Conservation (phyloP, 2,888 invertebrate species). For the Sclerodermus sp. region DNA sequence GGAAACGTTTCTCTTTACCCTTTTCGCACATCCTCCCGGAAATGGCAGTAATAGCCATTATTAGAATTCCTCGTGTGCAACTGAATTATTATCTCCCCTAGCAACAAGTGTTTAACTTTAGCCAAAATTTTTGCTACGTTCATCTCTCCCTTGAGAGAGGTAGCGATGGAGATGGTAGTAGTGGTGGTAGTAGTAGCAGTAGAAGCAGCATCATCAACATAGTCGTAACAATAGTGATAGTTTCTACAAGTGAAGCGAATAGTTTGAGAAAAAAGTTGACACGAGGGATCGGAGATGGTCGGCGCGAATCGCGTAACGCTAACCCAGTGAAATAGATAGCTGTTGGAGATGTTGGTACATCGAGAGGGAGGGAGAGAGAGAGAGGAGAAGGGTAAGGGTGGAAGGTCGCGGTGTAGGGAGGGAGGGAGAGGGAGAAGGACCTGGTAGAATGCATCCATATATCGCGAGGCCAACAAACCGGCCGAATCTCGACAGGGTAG, state of each 20-base stretch:
- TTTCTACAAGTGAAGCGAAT: no score
- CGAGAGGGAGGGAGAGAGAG: constrained; percentile 9
- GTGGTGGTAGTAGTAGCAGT: background rate
- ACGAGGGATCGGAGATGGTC: constrained; percentile 16
- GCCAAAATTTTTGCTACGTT: background rate
- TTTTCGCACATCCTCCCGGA: constrained; percentile 15
- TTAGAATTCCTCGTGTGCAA: constrained; percentile 9
- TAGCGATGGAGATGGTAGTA: background rate
- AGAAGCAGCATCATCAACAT: background rate
- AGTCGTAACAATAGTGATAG: no score
- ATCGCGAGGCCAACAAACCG: constrained; percentile 51
- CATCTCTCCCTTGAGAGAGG: no score
- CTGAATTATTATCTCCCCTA: constrained; percentile 23
- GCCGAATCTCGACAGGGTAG: constrained; percentile 50
- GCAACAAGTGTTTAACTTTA: constrained; percentile 26
- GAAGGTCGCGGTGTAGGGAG: constrained; percentile 58
- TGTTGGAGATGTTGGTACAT: constrained; percentile 11
- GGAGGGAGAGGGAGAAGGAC: constrained; percentile 11
- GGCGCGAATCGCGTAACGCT: constrained; percentile 37
- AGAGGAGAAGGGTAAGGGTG: background rate
- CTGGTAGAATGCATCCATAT: constrained; percentile 45
- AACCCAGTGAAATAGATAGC: constrained; percentile 53
- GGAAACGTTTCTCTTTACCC: constrained; percentile 5
- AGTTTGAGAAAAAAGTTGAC: no score
- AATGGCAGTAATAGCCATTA: constrained; percentile 15